phyloP scores from a whole-genome alignment of 1,140 invertebrate species.

The Halictus rubicundus region DNA sequence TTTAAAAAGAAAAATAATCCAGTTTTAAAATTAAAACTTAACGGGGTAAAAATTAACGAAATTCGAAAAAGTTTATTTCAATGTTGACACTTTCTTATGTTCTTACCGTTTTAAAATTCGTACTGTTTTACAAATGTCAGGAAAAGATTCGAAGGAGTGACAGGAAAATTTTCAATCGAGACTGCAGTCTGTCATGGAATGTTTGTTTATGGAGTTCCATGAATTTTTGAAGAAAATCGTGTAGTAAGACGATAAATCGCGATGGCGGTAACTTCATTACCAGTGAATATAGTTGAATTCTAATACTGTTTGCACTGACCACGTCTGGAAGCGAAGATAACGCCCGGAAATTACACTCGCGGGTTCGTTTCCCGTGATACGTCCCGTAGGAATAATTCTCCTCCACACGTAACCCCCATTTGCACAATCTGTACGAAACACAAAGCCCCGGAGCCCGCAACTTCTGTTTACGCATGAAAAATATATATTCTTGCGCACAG shows the following conservation, averaged over 20 bases:
- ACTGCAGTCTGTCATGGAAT: too few relatives aligned
- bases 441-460: not conserved
- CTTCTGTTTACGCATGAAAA: not conserved
- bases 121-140: too few relatives aligned
- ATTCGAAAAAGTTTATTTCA: too few relatives aligned
- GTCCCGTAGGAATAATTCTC: conserved; percentile 39
- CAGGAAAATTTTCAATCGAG: too few relatives aligned
- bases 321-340: conserved; percentile 20
- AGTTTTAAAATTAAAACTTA: too few relatives aligned
- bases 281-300: conserved; percentile 24
- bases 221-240: too few relatives aligned
- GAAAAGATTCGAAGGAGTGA: too few relatives aligned
- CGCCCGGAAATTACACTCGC: conserved; percentile 32
- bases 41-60: too few relatives aligned
- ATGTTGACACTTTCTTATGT: too few relatives aligned
- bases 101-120: too few relatives aligned
- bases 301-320: conserved; percentile 1
- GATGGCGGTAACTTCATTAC: not conserved
- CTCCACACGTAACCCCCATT: conserved; percentile 7
- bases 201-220: too few relatives aligned
- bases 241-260: not conserved
- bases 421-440: conserved; percentile 10
- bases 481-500: not conserved
- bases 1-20: too few relatives aligned
- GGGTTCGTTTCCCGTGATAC: conserved; percentile 29